Evolutionary conservation across 2,113 vertebrate genomes (phyloP).

Genomic region (Pelecanoides urinatrix): DNA sequence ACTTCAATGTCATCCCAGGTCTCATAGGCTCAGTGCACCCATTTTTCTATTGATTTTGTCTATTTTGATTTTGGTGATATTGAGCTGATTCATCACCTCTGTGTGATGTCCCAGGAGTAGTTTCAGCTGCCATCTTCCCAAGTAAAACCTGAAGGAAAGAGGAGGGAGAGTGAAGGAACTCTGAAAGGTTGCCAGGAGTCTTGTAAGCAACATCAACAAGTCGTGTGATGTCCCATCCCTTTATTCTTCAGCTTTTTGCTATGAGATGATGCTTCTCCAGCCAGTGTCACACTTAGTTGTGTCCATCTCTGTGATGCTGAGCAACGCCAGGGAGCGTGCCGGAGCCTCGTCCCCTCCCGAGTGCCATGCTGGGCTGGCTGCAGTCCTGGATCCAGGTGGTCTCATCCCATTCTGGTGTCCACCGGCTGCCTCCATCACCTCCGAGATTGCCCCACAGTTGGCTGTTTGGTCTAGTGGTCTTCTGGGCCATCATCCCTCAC

Average conservation of each 20-base stretch:
- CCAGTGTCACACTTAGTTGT: not conserved
- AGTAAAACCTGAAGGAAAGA: not conserved
- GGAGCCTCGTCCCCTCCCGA: not conserved
- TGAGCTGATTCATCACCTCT: not conserved
- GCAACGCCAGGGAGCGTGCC: fast-evolving
- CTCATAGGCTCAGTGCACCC: not conserved
- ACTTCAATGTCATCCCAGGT: not conserved
- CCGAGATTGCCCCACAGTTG: not conserved
- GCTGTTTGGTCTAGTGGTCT: not conserved
- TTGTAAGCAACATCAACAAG: fast-evolving
- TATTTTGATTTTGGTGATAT: not conserved
- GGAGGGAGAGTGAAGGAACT: not conserved
- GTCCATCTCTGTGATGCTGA: not conserved
- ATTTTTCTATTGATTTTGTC: not conserved
- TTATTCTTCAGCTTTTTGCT: not conserved
- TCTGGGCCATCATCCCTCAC: not conserved
- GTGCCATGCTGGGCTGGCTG: not conserved
- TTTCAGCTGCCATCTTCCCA: not conserved
- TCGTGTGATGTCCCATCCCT: not conserved
- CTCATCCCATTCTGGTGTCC: not conserved
- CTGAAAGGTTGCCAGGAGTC: not conserved
- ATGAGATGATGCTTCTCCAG: not conserved
- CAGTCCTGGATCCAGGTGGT: not conserved
- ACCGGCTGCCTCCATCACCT: not conserved
- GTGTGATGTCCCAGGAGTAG: not conserved